Conservation (phyloP, 1,140 invertebrate genomes). For the Camponotus floridanus region DNA sequence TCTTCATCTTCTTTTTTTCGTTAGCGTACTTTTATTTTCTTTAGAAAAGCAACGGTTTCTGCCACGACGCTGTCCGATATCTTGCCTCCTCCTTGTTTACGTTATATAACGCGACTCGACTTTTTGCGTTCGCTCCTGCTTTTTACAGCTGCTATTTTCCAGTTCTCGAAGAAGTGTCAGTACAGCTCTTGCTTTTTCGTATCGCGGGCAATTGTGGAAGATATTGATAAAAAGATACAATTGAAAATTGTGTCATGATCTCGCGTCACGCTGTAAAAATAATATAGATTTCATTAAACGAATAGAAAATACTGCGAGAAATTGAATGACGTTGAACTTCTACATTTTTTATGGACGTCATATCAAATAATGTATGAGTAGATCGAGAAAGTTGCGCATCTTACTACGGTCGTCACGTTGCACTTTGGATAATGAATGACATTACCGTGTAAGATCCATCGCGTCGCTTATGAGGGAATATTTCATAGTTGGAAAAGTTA, state of each 20-base stretch:
- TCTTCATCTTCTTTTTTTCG: conserved; percentile 28
- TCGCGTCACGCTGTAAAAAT: not conserved
- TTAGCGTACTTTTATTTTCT: conserved; percentile 51
- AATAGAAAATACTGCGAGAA: not conserved
- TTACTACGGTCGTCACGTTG: conserved; percentile 62
- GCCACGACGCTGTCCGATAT: conserved; percentile 17
- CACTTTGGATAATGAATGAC: conserved; percentile 75
- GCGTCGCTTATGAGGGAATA: conserved; percentile 74
- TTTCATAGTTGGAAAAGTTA: conserved; percentile 78
- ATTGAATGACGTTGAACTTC: conserved; percentile 45
- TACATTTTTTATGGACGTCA: conserved; percentile 47
- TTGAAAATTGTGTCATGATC: conserved; percentile 1
- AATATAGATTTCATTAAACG: conserved; percentile 8
- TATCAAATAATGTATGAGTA: conserved; percentile 76
- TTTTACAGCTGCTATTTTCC: conserved; percentile 32
- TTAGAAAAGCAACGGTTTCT: conserved; percentile 38
- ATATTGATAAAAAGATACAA: conserved; percentile 13
- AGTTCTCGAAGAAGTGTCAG: not conserved
- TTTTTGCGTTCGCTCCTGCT: conserved; percentile 25
- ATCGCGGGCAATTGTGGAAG: not conserved
- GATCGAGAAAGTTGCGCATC: conserved; percentile 71
- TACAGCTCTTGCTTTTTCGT: conserved; percentile 3
- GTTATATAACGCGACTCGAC: conserved; percentile 4
- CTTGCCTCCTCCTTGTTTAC: conserved; percentile 17
- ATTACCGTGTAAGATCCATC: conserved; percentile 68